phyloP scores from a whole-genome alignment of 2,888 invertebrate genomes.

The Noctua fimbriata region DNA sequence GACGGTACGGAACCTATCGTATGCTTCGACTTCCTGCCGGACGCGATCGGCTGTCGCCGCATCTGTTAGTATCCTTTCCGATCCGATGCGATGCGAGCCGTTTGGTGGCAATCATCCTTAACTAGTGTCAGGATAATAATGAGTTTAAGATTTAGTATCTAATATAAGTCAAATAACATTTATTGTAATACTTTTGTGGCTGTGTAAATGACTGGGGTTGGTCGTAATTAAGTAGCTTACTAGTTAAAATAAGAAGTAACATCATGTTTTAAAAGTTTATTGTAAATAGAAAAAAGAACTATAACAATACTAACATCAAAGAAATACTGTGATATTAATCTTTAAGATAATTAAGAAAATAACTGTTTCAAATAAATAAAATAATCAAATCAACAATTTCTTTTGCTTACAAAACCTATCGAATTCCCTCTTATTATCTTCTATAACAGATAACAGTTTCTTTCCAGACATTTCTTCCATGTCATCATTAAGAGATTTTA shows the following conservation, averaged over 20 bases:
- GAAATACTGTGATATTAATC: slow-evolving; percentile 77
- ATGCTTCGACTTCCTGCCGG: no score
- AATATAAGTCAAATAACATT: background rate
- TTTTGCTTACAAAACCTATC: slow-evolving; percentile 87
- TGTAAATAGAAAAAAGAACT: background rate
- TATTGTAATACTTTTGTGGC: background rate
- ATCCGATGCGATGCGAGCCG: no score
- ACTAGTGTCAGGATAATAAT: background rate
- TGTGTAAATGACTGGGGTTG: slow-evolving; percentile 10
- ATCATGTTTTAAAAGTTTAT: background rate
- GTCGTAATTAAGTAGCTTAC: background rate
- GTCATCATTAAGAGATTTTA: slow-evolving; percentile 87
- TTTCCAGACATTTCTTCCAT: slow-evolving; percentile 89
- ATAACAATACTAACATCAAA: slow-evolving; percentile 61
- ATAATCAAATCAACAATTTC: slow-evolving; percentile 60
- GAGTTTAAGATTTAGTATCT: background rate
- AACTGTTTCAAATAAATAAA: slow-evolving; percentile 18
- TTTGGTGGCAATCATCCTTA: no score
- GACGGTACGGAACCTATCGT: no score
- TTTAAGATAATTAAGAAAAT: slow-evolving; percentile 55
- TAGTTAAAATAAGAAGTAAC: background rate
- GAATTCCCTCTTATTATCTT: slow-evolving; percentile 86
- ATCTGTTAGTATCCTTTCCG: no score
- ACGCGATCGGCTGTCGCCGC: no score
- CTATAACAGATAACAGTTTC: slow-evolving; percentile 87